These are phyloP conservation scores for Agonopterix arenella DNA, from an alignment of 2,888 invertebrate species.

Conservation along the genomic window DNA sequence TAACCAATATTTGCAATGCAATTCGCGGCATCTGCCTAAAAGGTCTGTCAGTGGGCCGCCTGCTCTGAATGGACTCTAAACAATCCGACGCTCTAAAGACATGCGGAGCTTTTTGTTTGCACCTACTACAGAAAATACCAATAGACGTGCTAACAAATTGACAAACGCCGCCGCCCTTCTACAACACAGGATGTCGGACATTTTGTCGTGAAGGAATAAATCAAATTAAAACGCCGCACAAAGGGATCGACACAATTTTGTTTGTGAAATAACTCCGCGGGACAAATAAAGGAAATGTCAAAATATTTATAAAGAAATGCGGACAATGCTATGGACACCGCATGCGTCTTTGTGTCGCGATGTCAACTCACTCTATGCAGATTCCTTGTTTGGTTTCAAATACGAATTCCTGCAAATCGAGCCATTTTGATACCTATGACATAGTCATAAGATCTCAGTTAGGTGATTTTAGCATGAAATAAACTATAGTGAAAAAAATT, in stretches of 20 bases:
- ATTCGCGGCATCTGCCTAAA: slow-evolving; percentile 29
- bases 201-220: slow-evolving; percentile 69
- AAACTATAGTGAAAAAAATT: slow-evolving; percentile 45
- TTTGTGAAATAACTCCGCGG: slow-evolving; percentile 63
- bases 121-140: slow-evolving; percentile 56
- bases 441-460: too few relatives aligned
- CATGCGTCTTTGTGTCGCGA: slow-evolving; percentile 60
- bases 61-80: slow-evolving; percentile 23
- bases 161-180: slow-evolving; percentile 56
- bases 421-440: too few relatives aligned
- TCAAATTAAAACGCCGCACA: slow-evolving; percentile 69
- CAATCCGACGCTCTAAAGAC: slow-evolving; percentile 41
- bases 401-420: too few relatives aligned
- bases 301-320: slow-evolving; percentile 75
- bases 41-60: slow-evolving; percentile 26
- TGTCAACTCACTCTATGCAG: slow-evolving; percentile 74
- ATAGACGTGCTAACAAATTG: slow-evolving; percentile 66
- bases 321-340: slow-evolving; percentile 56
- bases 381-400: slow-evolving; percentile 26
- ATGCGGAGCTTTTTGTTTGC: slow-evolving; percentile 54
- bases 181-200: slow-evolving; percentile 58
- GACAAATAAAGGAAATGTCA: slow-evolving; percentile 71
- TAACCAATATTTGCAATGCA: slow-evolving; percentile 35
- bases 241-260: slow-evolving; percentile 64
- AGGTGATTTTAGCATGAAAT: too few relatives aligned